A percentile compares a stretch with the other conserved stretches of the same genome.
Conservation (phyloP, 1,140 invertebrate genomes). For the Drosophila rufa region DNA sequence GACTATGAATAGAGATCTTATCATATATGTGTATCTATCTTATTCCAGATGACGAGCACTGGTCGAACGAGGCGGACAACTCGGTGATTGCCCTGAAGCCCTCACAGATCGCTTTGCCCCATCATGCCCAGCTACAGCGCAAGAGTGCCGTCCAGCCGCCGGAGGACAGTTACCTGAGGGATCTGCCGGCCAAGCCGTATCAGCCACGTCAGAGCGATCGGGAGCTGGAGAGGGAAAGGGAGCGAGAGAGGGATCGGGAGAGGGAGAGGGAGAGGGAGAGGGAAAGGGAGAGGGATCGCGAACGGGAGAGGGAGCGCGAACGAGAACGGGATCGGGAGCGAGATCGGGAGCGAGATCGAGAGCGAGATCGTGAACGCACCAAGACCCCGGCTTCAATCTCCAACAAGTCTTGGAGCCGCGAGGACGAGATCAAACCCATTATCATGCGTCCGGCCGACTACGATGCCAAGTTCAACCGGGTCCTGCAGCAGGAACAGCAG, state of each 20-base stretch:
- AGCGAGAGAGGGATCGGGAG: slow-evolving; percentile 34
- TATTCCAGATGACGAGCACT: slow-evolving; percentile 76
- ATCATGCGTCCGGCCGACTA: slow-evolving; percentile 81
- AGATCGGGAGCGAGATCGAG: slow-evolving; percentile 16
- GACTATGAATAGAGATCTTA: too few relatives aligned
- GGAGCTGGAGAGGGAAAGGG: slow-evolving; percentile 36
- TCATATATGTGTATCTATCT: too few relatives aligned
- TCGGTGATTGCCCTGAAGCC: slow-evolving; percentile 81
- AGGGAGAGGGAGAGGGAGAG: slow-evolving; percentile 33
- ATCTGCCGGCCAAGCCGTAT: slow-evolving; percentile 79
- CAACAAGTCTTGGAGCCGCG: slow-evolving; percentile 67
- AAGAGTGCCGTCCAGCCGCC: slow-evolving; percentile 81
- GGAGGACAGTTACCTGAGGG: slow-evolving; percentile 79
- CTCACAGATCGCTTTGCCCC: slow-evolving; percentile 72
- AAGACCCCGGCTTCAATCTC: slow-evolving; percentile 62
- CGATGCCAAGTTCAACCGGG: slow-evolving; percentile 82
- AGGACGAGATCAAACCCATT: slow-evolving; percentile 81
- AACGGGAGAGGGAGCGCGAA: slow-evolving; percentile 50
- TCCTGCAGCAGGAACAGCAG: slow-evolving; percentile 71
- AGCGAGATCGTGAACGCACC: slow-evolving; percentile 51
- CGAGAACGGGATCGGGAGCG: slow-evolving; percentile 37
- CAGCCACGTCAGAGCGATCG: slow-evolving; percentile 63
- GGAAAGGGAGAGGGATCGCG: slow-evolving; percentile 20
- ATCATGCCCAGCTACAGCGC: slow-evolving; percentile 67
- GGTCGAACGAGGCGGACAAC: slow-evolving; percentile 83